phyloP scores from a whole-genome alignment of 2,113 vertebrate genomes.

The Syrmaticus mikado region DNA sequence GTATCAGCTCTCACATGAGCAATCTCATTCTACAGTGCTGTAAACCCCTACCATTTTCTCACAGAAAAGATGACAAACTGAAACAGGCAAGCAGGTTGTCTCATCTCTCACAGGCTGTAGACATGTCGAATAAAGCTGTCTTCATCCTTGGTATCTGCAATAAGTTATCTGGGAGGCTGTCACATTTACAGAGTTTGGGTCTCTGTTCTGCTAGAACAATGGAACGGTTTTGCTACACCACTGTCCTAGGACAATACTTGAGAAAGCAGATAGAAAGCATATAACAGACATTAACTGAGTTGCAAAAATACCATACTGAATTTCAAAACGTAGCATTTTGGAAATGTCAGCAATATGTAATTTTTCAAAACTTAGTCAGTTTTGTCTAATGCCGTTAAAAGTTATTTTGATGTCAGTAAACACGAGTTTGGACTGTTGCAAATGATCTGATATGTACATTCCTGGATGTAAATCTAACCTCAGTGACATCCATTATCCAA shows the following conservation, averaged over 20 bases:
- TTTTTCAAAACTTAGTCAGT: neutral
- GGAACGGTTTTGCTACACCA: neutral
- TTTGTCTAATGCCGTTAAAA: neutral
- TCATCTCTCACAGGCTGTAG: neutral
- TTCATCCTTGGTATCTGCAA: neutral
- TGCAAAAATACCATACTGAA: neutral
- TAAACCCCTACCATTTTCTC: neutral
- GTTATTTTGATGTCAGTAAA: neutral
- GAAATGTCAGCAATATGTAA: neutral
- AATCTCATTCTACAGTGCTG: neutral
- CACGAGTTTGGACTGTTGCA: neutral
- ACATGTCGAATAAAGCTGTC: neutral
- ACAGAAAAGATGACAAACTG: neutral
- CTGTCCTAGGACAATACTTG: neutral
- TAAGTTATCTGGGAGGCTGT: rapidly evolving
- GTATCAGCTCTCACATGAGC: rapidly evolving
- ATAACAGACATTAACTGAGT: neutral
- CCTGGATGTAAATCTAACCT: neutral
- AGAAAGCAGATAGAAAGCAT: neutral
- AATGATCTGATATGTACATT: neutral
- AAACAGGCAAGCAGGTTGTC: neutral
- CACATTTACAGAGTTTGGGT: neutral
- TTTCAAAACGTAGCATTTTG: neutral
- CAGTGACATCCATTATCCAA: neutral
- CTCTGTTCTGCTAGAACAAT: neutral